Conservation (phyloP, 2,888 invertebrate species). For the Prosopocoilus inquinatus region DNA sequence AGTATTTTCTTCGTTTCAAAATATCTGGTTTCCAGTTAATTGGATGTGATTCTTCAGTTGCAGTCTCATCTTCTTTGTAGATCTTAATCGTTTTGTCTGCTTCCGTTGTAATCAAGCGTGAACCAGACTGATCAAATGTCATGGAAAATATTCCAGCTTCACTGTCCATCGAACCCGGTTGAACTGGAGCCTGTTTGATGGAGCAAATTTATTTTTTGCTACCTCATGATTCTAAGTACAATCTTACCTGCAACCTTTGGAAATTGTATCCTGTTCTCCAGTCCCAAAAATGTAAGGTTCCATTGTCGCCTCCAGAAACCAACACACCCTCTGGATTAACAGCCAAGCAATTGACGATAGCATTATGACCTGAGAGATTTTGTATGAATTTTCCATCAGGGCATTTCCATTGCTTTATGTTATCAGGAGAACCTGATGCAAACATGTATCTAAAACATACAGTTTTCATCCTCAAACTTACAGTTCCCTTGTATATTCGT, state of each 20-base stretch:
- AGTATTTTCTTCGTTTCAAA: conserved; percentile 87
- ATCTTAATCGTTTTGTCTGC: conserved; percentile 99
- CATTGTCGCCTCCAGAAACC: conserved; percentile 98
- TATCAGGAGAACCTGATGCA: conserved; percentile 97
- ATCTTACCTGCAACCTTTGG: conserved; percentile 74
- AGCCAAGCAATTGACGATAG: conserved; percentile 95
- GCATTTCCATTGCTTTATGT: conserved; percentile 99
- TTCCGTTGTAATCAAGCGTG: conserved; percentile 92
- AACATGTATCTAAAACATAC: conserved; percentile 73
- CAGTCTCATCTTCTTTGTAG: conserved; percentile 95
- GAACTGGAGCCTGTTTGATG: conserved; percentile 76
- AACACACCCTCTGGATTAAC: conserved; percentile 93
- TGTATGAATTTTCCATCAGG: conserved; percentile 97
- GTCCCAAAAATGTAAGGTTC: conserved; percentile 96
- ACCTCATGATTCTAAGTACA: background rate
- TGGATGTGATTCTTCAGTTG: conserved; percentile 94
- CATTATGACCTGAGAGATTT: conserved; percentile 94
- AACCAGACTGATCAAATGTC: conserved; percentile 93
- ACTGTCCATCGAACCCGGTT: conserved; percentile 99
- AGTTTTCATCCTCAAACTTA: no score
- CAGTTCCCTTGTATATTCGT: background rate
- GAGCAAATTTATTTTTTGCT: background rate
- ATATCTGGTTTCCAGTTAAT: conserved; percentile 98
- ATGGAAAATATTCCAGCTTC: conserved; percentile 97
- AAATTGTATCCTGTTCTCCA: conserved; percentile 99